Evolutionary conservation across 1,140 invertebrate species (phyloP).

Genomic region (Aphidius gifuensis): DNA sequence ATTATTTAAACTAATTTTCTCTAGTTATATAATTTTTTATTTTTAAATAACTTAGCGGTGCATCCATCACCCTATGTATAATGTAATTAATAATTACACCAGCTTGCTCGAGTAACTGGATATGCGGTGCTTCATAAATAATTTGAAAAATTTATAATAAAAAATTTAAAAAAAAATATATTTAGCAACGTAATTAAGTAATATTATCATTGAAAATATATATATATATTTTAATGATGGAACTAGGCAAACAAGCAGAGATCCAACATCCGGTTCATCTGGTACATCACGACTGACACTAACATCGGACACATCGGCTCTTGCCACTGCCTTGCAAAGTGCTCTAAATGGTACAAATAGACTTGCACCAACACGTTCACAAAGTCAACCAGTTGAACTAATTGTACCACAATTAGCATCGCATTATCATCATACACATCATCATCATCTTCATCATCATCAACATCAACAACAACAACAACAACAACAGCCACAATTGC

Average conservation of each 20-base stretch:
- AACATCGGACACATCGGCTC: conserved; percentile 46
- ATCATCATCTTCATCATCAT: conserved; percentile 26
- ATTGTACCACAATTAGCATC: conserved; percentile 41
- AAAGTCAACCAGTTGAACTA: conserved; percentile 55
- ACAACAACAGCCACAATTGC: conserved; percentile 32
- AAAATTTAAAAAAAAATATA: background rate
- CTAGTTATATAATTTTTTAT: conserved; percentile 17
- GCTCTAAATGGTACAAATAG: conserved; percentile 41
- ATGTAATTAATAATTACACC: conserved; percentile 44
- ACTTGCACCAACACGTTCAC: conserved; percentile 52
- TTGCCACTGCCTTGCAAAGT: conserved; percentile 47
- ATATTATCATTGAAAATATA: background rate
- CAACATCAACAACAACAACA: conserved; percentile 39
- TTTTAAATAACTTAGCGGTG: conserved; percentile 45
- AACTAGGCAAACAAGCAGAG: conserved; percentile 41
- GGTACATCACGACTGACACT: conserved; percentile 47
- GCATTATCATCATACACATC: conserved; percentile 37
- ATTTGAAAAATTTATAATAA: conserved; percentile 4
- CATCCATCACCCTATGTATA: conserved; percentile 30
- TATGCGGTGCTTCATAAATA: conserved; percentile 24
- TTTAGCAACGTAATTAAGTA: background rate
- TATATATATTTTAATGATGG: background rate
- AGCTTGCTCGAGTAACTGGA: conserved; percentile 44
- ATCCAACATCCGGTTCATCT: conserved; percentile 47
- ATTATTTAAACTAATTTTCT: conserved; percentile 30